These are phyloP conservation scores for Coptodon rendalli DNA, from an alignment of 2,113 vertebrate species.

Conservation along the genomic window DNA sequence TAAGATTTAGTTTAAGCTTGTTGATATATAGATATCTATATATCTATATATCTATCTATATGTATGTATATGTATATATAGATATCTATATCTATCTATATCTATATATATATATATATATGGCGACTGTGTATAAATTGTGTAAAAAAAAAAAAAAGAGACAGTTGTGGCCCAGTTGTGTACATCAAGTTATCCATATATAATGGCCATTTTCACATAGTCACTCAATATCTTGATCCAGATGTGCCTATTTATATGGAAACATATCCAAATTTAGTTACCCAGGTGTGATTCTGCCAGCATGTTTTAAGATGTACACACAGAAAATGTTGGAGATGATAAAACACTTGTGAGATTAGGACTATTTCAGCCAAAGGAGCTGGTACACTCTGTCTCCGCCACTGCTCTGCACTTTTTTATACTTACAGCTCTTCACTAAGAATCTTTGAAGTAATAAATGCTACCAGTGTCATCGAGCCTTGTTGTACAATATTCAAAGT, in stretches of 20 bases:
- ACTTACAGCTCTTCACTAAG: slow-evolving; percentile 25
- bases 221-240: slow-evolving; percentile 56
- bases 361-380: slow-evolving; percentile 4
- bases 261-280: slow-evolving; percentile 66
- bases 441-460: slow-evolving; percentile 18
- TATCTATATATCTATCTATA: background rate
- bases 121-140: background rate
- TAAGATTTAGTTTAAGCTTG: background rate
- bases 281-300: slow-evolving; percentile 48
- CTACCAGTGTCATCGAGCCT: slow-evolving; percentile 32
- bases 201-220: slow-evolving; percentile 10
- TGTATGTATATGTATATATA: no score
- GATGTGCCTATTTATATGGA: slow-evolving; percentile 69
- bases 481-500: slow-evolving; percentile 54
- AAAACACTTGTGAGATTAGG: slow-evolving; percentile 35
- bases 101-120: background rate
- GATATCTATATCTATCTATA: background rate
- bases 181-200: background rate
- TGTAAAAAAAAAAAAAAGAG: background rate
- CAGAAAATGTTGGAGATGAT: slow-evolving; percentile 4
- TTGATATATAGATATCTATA: background rate
- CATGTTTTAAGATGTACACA: slow-evolving; percentile 2
- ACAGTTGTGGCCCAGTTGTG: background rate
- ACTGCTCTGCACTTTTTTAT: slow-evolving; percentile 44
- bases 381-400: background rate